Base-by-base conservation (phyloP, 2,888 invertebrate species). In the Byasa hedistus region DNA sequence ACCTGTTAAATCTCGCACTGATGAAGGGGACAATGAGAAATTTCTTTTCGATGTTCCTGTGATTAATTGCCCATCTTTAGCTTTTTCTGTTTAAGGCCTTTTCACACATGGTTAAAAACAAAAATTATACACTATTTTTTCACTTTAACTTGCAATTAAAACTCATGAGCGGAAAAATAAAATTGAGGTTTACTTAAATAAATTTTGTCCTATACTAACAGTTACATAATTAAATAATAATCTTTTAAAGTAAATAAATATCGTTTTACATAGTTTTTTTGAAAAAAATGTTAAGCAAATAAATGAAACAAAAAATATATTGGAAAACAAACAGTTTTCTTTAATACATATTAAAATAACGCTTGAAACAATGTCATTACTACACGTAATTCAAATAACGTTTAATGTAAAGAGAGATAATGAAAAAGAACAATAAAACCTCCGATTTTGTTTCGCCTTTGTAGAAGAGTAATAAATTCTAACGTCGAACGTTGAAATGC, bases 1-100 rank as follows among this genome's bases (percentile, higher is more conserved):
- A 75, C 82, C 82, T 84, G 80, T 85, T 85, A 84, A 84, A 85
- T 81, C 80, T 82, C 75, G 79, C 84, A 76, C 75, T 81, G 80
- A 82, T 81, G 81, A 79, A 77, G 75, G 75, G 75, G 78, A 78
- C 77, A 78, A 82, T 80, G 79, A 81, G 79, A 79, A 81, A 80
- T 78, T 76, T 75, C 75, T 74, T 72, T 70, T 48, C 48, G n/a
- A 48, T 48, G 48, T 48, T 48, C 48, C 5, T n/a, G 66, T 65
- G 64, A 67, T 60, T 58, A 67, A 64, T 67, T 48, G 36, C 56
- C 59, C 56, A 55, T 44, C 24, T 54, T 62, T 22, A 27, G 10
- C 54, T 62, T 63, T 61, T 66, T 61, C 21, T 61, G 27, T 8
- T 56, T 60, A 61, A 66, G 57, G 19, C 52, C 57, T 65, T 65